phyloP scores from a whole-genome alignment of 2,113 vertebrate species.

The Martes martes region DNA sequence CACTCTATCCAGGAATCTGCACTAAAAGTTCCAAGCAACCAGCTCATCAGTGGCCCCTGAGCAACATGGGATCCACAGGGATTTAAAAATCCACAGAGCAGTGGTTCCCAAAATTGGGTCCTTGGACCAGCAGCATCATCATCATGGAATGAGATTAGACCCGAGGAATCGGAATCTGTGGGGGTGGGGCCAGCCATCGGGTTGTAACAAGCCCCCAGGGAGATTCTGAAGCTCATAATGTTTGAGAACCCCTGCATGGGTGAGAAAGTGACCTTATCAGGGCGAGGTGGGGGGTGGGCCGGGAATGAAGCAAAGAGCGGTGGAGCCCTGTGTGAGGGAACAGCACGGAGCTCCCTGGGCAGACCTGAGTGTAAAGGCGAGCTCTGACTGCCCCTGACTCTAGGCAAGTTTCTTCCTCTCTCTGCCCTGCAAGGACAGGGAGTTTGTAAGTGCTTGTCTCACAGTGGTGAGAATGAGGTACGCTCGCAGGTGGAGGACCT shows the following conservation, averaged over 20 bases:
- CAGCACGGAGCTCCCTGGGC: accelerated
- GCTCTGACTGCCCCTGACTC: not conserved
- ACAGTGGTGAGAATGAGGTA: not conserved
- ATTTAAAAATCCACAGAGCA: not conserved
- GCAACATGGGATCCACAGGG: not conserved
- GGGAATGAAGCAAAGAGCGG: not conserved
- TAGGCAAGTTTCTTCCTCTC: not conserved
- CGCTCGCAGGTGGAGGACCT: not conserved
- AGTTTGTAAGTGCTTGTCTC: not conserved
- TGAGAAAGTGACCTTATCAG: not conserved
- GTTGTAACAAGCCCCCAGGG: not conserved
- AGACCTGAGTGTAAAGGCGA: not conserved
- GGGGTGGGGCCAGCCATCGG: accelerated
- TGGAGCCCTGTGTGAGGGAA: not conserved
- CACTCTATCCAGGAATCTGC: not conserved
- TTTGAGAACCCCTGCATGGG: not conserved
- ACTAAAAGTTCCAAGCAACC: not conserved
- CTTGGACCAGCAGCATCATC: not conserved
- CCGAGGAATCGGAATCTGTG: not conserved
- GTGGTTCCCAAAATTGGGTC: not conserved
- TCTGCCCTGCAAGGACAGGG: not conserved
- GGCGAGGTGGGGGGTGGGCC: not conserved
- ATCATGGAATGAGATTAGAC: not conserved
- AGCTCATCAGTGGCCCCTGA: not conserved
- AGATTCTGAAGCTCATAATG: not conserved